Percentiles rank a stretch among this genome's conserved stretches.
Conservation (phyloP, 2,888 invertebrate genomes). For the Apotomis capreana region DNA sequence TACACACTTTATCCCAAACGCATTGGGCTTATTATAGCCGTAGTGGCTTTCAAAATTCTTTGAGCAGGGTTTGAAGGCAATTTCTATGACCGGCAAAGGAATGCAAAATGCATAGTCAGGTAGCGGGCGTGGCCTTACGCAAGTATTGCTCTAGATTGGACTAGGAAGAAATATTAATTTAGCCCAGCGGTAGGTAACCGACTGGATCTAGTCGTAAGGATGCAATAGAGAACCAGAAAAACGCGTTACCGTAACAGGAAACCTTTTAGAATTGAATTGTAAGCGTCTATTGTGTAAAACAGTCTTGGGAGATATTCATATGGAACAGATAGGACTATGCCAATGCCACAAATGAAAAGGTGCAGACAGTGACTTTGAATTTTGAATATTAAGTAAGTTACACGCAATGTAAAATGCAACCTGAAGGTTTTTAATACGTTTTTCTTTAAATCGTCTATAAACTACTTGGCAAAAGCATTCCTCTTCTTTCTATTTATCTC, state of each 20-base stretch:
- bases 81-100: slow-evolving; percentile 23
- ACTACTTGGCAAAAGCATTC: too few species aligned
- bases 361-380: too few species aligned
- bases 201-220: slow-evolving; percentile 32
- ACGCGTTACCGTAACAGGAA: slow-evolving; percentile 3
- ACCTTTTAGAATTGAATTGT: not conserved
- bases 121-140: slow-evolving; percentile 40
- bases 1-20: not conserved
- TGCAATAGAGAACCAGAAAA: slow-evolving; percentile 23
- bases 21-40: not conserved
- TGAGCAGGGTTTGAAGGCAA: slow-evolving; percentile 18
- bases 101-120: slow-evolving; percentile 40
- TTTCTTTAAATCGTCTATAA: too few species aligned
- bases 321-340: too few species aligned
- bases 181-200: slow-evolving; percentile 17
- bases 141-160: slow-evolving; percentile 35
- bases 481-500: too few species aligned
- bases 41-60: not conserved
- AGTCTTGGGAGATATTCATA: not conserved
- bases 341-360: too few species aligned
- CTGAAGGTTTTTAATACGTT: too few species aligned
- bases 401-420: too few species aligned
- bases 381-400: too few species aligned
- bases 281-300: not conserved
- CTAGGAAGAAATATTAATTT: slow-evolving; percentile 41